Conservation (phyloP, 2,113 vertebrate species). For the Marmota flaviventris region DNA sequence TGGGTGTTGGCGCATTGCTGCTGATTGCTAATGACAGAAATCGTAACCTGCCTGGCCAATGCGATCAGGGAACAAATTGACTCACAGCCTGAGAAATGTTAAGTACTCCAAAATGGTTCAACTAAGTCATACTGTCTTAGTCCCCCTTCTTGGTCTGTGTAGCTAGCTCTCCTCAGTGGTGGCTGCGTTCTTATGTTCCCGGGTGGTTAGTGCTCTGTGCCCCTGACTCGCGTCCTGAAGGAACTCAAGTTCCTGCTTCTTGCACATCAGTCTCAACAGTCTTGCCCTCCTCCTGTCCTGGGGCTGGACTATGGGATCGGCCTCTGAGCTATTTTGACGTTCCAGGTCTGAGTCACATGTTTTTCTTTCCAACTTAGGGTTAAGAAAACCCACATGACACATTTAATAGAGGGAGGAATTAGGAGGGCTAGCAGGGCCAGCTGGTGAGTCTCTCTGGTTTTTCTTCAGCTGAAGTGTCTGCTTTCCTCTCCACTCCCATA, state of each 20-base stretch:
- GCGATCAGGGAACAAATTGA: background rate
- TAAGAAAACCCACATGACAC: background rate
- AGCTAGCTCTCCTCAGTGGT: background rate
- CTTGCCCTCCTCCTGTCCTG: background rate
- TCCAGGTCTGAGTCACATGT: background rate
- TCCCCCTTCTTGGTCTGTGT: background rate
- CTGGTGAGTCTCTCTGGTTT: too few relatives aligned
- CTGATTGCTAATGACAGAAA: background rate
- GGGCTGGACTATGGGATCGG: background rate
- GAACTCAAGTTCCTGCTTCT: background rate
- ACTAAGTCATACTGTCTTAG: too few relatives aligned
- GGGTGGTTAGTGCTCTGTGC: background rate
- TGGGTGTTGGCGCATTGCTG: background rate
- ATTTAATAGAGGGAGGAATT: background rate
- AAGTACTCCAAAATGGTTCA: background rate
- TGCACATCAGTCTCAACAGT: background rate
- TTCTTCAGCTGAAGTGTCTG: background rate
- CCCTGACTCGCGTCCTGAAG: background rate
- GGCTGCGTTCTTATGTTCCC: background rate
- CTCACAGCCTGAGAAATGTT: background rate
- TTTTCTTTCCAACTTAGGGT: background rate
- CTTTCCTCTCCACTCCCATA: background rate
- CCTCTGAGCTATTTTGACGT: background rate
- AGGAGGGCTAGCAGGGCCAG: background rate
- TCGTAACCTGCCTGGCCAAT: background rate